phyloP scores from a whole-genome alignment of 2,797 vertebrate species.

The Ibycter americanus region DNA sequence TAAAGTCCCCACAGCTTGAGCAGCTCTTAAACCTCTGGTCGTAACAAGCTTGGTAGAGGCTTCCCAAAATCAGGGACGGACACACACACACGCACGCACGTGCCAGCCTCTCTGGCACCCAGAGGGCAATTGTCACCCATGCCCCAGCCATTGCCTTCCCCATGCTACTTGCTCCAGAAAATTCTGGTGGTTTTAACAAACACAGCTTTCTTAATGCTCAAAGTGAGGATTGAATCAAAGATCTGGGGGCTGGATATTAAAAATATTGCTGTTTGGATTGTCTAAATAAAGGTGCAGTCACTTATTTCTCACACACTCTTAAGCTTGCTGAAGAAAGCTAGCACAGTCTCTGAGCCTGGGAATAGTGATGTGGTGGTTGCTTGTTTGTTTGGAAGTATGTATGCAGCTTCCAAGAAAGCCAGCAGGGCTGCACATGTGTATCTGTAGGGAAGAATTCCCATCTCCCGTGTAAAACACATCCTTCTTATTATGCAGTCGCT shows the following conservation, averaged over 20 bases:
- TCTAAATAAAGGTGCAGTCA: background rate
- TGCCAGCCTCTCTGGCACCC: rapidly evolving
- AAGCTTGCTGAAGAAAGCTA: background rate
- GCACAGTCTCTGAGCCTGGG: background rate
- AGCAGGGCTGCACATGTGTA: background rate
- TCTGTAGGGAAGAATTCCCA: background rate
- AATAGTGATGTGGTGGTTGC: background rate
- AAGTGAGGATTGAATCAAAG: background rate
- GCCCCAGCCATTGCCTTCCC: background rate
- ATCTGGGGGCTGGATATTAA: background rate
- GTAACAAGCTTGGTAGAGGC: background rate
- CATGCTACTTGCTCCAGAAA: background rate
- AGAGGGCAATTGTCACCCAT: background rate
- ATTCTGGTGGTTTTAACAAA: background rate
- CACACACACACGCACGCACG: rapidly evolving
- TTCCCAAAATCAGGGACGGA: background rate
- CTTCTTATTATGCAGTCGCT: background rate
- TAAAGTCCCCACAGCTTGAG: background rate
- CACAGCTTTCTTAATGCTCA: background rate
- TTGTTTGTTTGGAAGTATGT: background rate
- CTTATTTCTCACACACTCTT: background rate
- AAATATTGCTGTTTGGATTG: background rate
- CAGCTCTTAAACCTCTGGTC: background rate
- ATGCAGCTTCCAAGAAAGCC: slow-evolving; percentile 24
- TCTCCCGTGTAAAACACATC: background rate